Percentiles rank a stretch among this genome's conserved stretches.
Evolutionary conservation across 2,888 invertebrate genomes (phyloP).

Genomic region (Morinoia aosen): DNA sequence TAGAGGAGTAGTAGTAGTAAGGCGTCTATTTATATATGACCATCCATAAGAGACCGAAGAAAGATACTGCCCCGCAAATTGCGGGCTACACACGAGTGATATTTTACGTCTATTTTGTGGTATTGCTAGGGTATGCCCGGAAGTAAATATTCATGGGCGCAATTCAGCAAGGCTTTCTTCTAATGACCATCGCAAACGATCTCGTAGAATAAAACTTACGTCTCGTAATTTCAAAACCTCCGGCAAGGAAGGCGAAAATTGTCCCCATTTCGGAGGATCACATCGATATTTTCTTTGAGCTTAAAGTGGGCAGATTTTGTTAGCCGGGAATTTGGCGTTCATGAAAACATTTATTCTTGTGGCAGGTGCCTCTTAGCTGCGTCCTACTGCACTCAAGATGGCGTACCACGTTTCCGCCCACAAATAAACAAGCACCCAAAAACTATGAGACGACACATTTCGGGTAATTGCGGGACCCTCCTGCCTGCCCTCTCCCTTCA

Average conservation of each 20-base stretch:
- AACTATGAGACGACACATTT: not conserved
- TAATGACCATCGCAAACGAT: constrained; percentile 9
- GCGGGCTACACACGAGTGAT: not conserved
- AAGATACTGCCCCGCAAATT: constrained; percentile 1
- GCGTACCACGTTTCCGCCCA: not conserved
- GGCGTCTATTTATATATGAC: not conserved
- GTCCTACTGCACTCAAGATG: not conserved
- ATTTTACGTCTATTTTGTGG: constrained; percentile 12
- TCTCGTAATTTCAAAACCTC: not conserved
- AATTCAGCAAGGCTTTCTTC: constrained; percentile 23
- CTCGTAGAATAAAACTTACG: constrained; percentile 34
- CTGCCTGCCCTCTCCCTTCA: not conserved
- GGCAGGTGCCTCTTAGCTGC: constrained; percentile 6
- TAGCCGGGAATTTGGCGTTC: not conserved
- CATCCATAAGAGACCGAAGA: not conserved
- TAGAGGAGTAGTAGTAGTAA: not conserved
- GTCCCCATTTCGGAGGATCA: constrained; percentile 12
- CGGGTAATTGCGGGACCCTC: not conserved
- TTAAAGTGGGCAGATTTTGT: constrained; percentile 25
- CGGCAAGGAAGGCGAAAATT: not conserved
- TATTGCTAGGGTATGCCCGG: not conserved
- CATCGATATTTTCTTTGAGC: constrained; percentile 15
- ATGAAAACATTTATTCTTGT: constrained; percentile 28
- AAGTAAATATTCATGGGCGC: constrained; percentile 15
- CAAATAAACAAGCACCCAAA: not conserved